A percentile compares a stretch with the other conserved stretches of the same genome.
Evolutionary conservation across 1,140 invertebrate genomes (phyloP).

Genomic region (Probaryconus sp.): DNA sequence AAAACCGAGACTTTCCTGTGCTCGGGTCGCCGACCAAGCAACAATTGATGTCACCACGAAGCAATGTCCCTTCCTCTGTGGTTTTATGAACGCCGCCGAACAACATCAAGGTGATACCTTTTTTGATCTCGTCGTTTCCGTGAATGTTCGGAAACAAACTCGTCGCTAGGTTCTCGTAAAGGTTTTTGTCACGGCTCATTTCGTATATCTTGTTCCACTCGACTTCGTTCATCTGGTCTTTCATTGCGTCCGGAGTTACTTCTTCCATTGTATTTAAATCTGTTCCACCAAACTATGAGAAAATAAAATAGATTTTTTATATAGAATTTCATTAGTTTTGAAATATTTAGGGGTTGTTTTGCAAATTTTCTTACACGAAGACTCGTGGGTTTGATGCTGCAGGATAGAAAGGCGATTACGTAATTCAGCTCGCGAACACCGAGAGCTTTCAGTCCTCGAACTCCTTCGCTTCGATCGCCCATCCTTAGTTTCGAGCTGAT

Average conservation of each 20-base stretch:
- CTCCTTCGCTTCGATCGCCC: constrained; percentile 90
- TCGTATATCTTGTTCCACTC: constrained; percentile 98
- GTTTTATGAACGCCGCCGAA: constrained; percentile 98
- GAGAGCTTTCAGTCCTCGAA: constrained; percentile 93
- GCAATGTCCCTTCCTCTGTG: constrained; percentile 91
- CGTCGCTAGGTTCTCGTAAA: constrained; percentile 94
- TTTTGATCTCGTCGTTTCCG: constrained; percentile 98
- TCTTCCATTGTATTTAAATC: constrained; percentile 89
- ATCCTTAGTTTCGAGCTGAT: constrained; percentile 85
- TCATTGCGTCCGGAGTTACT: constrained; percentile 93
- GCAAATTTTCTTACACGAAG: constrained; percentile 80
- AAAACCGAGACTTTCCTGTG: constrained; percentile 98
- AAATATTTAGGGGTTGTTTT: too few species aligned
- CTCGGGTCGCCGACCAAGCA: constrained; percentile 99
- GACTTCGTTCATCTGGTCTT: constrained; percentile 94
- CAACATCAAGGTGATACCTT: constrained; percentile 96
- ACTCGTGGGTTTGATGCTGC: constrained; percentile 92
- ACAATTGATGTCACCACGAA: constrained; percentile 98
- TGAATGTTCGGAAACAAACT: constrained; percentile 98
- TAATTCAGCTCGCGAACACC: constrained; percentile 98
- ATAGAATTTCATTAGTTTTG: too few species aligned
- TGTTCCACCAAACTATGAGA: constrained; percentile 83
- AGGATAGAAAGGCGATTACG: constrained; percentile 96
- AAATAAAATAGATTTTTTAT: constrained; percentile 11
- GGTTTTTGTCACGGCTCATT: constrained; percentile 96